Evolutionary conservation across 2,888 invertebrate species (phyloP).

Genomic region (Meteorus cinctellus): DNA sequence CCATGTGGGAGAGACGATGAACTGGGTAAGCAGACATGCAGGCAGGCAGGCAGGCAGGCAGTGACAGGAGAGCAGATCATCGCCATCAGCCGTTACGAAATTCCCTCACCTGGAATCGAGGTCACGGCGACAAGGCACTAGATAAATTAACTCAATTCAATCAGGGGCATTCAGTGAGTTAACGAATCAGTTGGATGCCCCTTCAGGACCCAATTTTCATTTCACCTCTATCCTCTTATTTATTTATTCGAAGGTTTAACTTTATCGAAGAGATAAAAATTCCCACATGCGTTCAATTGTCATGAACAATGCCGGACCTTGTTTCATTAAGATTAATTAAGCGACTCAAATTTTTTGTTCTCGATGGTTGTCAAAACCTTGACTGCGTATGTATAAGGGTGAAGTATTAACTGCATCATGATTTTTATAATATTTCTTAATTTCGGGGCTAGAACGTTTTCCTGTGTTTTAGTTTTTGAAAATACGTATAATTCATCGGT

Average conservation of each 20-base stretch:
- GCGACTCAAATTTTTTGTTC: background rate
- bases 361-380: background rate
- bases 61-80: slow-evolving; percentile 32
- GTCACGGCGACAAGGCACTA: slow-evolving; percentile 24
- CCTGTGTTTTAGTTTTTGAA: background rate
- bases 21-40: background rate
- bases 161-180: slow-evolving; percentile 42
- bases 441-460: no score
- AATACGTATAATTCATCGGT: slow-evolving; percentile 23
- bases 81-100: slow-evolving; percentile 12
- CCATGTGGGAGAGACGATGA: slow-evolving; percentile 36
- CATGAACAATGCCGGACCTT: background rate
- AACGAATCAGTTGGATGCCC: slow-evolving; percentile 15
- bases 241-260: background rate
- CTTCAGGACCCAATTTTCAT: slow-evolving; percentile 3
- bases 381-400: background rate
- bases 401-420: background rate
- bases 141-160: slow-evolving; percentile 52
- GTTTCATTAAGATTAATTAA: background rate
- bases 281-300: background rate
- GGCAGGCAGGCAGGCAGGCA: background rate
- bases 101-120: slow-evolving; percentile 41
- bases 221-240: slow-evolving; percentile 24
- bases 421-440: background rate
- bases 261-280: background rate